phyloP scores from a whole-genome alignment of 1,140 invertebrate genomes.

The Procambarus virginalis region DNA sequence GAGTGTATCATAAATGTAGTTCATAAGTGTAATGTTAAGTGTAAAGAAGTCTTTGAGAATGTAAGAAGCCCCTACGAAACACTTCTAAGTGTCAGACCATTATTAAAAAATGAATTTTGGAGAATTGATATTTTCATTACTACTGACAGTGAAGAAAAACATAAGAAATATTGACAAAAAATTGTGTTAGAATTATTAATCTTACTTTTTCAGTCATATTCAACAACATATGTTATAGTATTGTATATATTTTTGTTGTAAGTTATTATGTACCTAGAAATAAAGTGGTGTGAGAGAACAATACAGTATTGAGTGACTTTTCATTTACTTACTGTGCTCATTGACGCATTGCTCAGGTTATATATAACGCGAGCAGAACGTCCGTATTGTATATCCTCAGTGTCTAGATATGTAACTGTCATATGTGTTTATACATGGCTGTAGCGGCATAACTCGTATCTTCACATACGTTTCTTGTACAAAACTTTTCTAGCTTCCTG shows the following conservation, averaged over 20 bases:
- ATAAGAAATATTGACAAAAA: too few species aligned
- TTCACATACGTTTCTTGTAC: not conserved
- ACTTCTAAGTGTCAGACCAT: too few species aligned
- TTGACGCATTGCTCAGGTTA: not conserved
- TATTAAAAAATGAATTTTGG: too few species aligned
- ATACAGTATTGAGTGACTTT: not conserved
- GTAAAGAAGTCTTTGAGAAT: too few species aligned
- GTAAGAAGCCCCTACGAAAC: too few species aligned
- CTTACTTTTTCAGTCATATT: too few species aligned
- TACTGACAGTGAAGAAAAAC: too few species aligned
- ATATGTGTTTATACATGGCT: not conserved
- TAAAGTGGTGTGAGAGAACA: not conserved
- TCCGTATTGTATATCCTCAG: not conserved
- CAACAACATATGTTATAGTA: not conserved
- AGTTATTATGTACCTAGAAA: not conserved
- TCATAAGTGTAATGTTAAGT: too few species aligned
- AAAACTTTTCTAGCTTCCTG: not conserved
- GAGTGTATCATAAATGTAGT: too few species aligned
- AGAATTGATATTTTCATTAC: too few species aligned
- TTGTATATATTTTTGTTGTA: constrained; percentile 10
- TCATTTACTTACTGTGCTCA: not conserved
- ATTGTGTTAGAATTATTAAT: too few species aligned
- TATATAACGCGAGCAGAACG: not conserved
- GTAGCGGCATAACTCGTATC: not conserved
- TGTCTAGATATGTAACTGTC: not conserved